Evolutionary conservation across 23 tunicate species (phyloP), one percentile per base, ranked within the genome.

Genomic region (Diplosoma virens): DNA sequence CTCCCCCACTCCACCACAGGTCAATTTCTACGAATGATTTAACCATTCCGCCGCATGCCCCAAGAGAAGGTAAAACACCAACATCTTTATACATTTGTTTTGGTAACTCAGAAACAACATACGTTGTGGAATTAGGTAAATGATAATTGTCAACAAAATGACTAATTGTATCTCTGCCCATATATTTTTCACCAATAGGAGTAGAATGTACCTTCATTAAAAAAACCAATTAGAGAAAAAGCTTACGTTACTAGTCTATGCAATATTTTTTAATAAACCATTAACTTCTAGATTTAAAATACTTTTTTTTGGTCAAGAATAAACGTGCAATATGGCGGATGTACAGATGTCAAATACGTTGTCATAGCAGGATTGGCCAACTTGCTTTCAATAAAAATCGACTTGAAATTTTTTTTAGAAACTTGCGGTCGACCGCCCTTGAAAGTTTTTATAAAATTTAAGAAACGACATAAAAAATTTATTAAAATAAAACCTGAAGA

Each of bases 1-100:
- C 88, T 1, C 96, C 96, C 16, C 88, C 81, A 71, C 96, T 89
- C 96, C 96, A 89, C 96, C 96, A 89, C 14, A 89, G 61, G 53
- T 89, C 87, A 25, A 89, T 76, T 72, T 89, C 96, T 25, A 89
- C 96, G 52, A 89, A 71, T 50, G 72, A 66, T 36, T 56, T 82
- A 1, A 24, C 53, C 96, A 89, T 82, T 34, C 82, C 80, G 6
- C 96, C 96, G 53, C 96, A 89, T 9, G 88, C 88, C 0, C 96
- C 96, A 14, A 89, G 35, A 16, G 96, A 89, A 20, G 96, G 96
- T 28, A 89, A 2, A 0, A 89, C 88, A 32, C 74, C 84, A 59
- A 71, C 84, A 21, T 82, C 96, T 52, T 54, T 32, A 52, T 74
- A 82, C 96, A 89, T 89, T 4, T 76, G 78, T 27, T 24, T 52